Base-by-base conservation (phyloP, 2,797 vertebrate genomes). In the Tragopan temminckii region DNA sequence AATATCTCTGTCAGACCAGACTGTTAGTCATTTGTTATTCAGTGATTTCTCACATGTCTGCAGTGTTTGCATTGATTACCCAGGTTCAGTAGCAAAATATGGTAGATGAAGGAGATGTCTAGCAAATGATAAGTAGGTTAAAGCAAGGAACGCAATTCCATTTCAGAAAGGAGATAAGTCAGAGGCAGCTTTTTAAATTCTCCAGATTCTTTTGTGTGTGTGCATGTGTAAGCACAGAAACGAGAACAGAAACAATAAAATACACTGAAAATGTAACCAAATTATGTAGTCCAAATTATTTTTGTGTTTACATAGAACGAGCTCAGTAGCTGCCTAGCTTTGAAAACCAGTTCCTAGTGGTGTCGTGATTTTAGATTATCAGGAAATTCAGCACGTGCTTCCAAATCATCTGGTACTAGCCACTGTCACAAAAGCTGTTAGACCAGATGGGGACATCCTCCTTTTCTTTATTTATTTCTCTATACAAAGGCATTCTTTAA, bases 211-310 rank as follows among this genome's bases (percentile, higher is more conserved):
- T 55, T 29, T 20, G 18, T 20, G 17, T n/a, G 53, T 55, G 11
- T 23, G 1, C 24, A 7, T 33, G 5, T 25, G 0, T 64, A 2
- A 25, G n/a, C 29, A 40, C 4, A 62, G 29, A 17, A 62, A 66
- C 8, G 25, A 50, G 35, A 35, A 48, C n/a, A 31, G 52, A 58
- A 62, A 63, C 31, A 70, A 36, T 33, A 3, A 69, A 75, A 45
- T 68, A 3, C 10, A 7, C 4, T 43, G 38, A 29, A 85, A 75
- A 79, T 19, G 3, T 18, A 43, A 7, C 24, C 45, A 31, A 78
- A 71, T 43, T 29, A 76, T 53, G 15, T 40, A n/a, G 4, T 69
- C 21, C 13, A 40, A 55, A 12, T 36, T 64, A n/a, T 87, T 72
- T 11, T 8, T 7, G 2, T 29, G 4, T 70, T 94, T 71, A 13